A percentile compares a stretch with the other conserved stretches of the same genome.
These are phyloP conservation scores for Nothoprocta pentlandii DNA, from an alignment of 2,113 vertebrate genomes.

Conservation along the genomic window DNA sequence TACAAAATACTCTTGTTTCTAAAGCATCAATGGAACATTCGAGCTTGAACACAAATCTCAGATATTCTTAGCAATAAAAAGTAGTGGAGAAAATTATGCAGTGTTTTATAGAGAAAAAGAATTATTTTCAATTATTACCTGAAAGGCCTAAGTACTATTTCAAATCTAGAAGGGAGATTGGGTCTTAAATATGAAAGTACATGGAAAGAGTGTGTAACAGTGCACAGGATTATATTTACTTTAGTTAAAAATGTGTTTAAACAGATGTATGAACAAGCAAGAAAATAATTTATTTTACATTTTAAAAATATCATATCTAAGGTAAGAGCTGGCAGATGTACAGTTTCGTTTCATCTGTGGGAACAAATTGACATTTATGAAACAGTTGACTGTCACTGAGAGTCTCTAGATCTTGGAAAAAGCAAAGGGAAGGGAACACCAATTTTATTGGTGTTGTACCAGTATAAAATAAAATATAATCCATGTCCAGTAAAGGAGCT, in stretches of 20 bases:
- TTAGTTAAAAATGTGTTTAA: not conserved
- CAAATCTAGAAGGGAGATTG: not conserved
- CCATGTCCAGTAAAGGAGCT: not conserved
- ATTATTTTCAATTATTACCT: not conserved
- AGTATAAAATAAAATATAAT: not conserved
- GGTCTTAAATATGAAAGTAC: not conserved
- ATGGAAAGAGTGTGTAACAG: not conserved
- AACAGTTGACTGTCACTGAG: not conserved
- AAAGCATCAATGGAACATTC: not conserved
- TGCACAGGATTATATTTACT: not conserved
- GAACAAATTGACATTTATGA: not conserved
- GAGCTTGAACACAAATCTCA: not conserved
- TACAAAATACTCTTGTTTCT: not conserved
- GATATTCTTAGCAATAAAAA: not conserved
- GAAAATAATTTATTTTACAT: not conserved
- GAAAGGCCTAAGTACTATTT: not conserved
- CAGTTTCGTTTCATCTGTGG: not conserved
- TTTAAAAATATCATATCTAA: no score
- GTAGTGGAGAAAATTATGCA: not conserved
- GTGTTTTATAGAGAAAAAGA: not conserved
- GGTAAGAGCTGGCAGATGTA: not conserved
- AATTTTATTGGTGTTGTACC: not conserved
- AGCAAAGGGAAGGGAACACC: not conserved
- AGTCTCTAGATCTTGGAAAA: not conserved
- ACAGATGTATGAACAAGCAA: not conserved